These are phyloP conservation scores for Ctenicera cuprea DNA, from an alignment of 2,888 invertebrate genomes.

Conservation along the genomic window DNA sequence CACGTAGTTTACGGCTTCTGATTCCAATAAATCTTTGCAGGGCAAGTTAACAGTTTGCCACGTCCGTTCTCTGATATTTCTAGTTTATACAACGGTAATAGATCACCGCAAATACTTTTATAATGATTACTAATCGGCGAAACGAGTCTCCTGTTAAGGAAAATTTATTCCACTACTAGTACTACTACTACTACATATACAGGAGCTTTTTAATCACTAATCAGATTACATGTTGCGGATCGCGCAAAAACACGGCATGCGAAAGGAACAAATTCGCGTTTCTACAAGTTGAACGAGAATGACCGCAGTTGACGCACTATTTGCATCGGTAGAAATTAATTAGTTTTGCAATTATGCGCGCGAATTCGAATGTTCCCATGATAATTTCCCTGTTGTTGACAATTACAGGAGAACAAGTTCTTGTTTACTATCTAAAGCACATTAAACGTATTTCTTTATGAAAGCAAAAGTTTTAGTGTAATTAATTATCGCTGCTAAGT, in stretches of 20 bases:
- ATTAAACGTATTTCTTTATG: not conserved
- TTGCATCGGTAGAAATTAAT: not conserved
- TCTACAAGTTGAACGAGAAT: not conserved
- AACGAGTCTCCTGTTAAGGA: conserved; percentile 20
- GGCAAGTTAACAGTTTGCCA: conserved; percentile 26
- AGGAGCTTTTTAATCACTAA: not conserved
- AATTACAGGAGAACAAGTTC: conserved; percentile 6
- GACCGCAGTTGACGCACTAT: not conserved
- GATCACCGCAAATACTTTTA: conserved; percentile 32
- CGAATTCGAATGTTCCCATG: not conserved
- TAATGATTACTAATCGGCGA: conserved; percentile 30
- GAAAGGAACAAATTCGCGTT: not conserved
- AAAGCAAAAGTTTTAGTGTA: conserved; percentile 1
- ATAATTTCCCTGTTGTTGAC: not conserved
- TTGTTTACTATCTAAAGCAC: not conserved
- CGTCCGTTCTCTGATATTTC: conserved; percentile 25
- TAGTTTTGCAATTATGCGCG: not conserved
- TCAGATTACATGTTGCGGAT: not conserved
- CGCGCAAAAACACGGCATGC: not conserved
- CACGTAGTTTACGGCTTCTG: conserved; percentile 18
- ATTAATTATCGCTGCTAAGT: not conserved
- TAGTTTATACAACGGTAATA: conserved; percentile 36
- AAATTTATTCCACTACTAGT: conserved; percentile 8
- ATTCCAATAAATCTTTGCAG: conserved; percentile 26
- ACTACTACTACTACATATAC: conserved; percentile 2